Evolutionary conservation across 2,113 vertebrate genomes (phyloP).

Genomic region (Halichoeres trimaculatus): DNA sequence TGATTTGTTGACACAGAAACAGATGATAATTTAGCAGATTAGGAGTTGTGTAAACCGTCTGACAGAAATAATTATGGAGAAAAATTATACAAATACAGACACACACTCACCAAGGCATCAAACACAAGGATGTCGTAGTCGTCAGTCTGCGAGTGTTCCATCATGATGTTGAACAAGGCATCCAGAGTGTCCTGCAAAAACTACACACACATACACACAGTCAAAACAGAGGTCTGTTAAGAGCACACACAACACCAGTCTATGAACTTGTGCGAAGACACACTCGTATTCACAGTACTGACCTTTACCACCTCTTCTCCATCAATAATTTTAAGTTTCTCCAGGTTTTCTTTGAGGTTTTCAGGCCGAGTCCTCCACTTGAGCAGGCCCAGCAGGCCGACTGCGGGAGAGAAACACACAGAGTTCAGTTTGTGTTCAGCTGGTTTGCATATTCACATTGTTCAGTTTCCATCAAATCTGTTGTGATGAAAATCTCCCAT

Average conservation of each 20-base stretch:
- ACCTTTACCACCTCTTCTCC: constrained; percentile 99
- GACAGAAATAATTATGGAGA: constrained; percentile 25
- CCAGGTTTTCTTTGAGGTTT: constrained; percentile 92
- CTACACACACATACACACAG: constrained; percentile 69
- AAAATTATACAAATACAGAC: not conserved
- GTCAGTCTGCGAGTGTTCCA: constrained; percentile 94
- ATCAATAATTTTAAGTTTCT: constrained; percentile 95
- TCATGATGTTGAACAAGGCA: constrained; percentile 98
- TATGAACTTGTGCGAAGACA: not conserved
- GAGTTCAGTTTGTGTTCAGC: not conserved
- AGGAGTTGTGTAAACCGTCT: constrained; percentile 11
- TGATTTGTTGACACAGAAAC: constrained; percentile 18
- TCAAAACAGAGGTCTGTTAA: constrained; percentile 9
- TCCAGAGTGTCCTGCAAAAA: constrained; percentile 97
- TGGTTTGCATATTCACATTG: not conserved
- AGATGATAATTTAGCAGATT: constrained; percentile 32
- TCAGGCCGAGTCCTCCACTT: constrained; percentile 97
- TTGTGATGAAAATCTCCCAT: too few species aligned
- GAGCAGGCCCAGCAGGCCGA: constrained; percentile 93
- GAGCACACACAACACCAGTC: not conserved
- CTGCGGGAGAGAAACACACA: constrained; percentile 73
- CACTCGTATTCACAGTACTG: constrained; percentile 34
- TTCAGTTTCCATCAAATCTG: not conserved
- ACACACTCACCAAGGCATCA: constrained; percentile 93
- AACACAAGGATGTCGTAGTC: constrained; percentile 98